Conservation (phyloP, 2,888 invertebrate genomes). For the Halocaridina rubra region DNA sequence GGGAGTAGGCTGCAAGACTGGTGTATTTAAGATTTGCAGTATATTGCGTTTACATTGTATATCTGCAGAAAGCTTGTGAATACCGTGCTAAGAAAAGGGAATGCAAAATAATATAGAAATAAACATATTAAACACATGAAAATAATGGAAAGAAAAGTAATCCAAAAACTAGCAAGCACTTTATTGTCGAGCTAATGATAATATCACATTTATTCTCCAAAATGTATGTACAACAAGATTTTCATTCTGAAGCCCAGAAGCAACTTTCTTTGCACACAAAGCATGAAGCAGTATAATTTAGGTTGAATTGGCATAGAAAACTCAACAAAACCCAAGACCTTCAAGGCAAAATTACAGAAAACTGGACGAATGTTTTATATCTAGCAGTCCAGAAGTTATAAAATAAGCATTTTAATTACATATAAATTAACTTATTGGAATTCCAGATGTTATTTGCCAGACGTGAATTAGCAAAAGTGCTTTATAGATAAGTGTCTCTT, state of each 20-base stretch:
- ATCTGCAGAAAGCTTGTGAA: too few relatives aligned
- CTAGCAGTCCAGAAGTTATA: neutral
- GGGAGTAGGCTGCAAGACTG: too few relatives aligned
- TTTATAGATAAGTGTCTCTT: too few relatives aligned
- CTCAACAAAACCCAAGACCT: slow-evolving; percentile 26
- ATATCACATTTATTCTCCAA: slow-evolving; percentile 34
- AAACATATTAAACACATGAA: neutral
- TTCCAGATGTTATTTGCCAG: neutral
- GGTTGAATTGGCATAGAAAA: neutral
- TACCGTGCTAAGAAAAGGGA: neutral
- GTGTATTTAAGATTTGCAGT: too few relatives aligned
- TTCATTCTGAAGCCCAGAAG: neutral
- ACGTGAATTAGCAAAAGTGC: neutral
- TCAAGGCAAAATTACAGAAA: slow-evolving; percentile 3
- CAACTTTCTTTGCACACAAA: slow-evolving; percentile 6
- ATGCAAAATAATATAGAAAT: neutral
- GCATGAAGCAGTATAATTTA: slow-evolving; percentile 2
- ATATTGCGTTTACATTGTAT: too few relatives aligned
- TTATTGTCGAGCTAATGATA: slow-evolving; percentile 35
- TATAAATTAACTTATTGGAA: too few relatives aligned
- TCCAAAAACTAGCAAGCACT: slow-evolving; percentile 44
- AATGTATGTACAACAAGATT: slow-evolving; percentile 1
- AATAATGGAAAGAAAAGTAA: neutral
- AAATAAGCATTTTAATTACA: too few relatives aligned
- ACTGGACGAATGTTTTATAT: too few relatives aligned